Percentiles rank a stretch among this genome's conserved stretches.
These are phyloP conservation scores for Idris sp. DNA, from an alignment of 1,140 invertebrate genomes.

Conservation along the genomic window DNA sequence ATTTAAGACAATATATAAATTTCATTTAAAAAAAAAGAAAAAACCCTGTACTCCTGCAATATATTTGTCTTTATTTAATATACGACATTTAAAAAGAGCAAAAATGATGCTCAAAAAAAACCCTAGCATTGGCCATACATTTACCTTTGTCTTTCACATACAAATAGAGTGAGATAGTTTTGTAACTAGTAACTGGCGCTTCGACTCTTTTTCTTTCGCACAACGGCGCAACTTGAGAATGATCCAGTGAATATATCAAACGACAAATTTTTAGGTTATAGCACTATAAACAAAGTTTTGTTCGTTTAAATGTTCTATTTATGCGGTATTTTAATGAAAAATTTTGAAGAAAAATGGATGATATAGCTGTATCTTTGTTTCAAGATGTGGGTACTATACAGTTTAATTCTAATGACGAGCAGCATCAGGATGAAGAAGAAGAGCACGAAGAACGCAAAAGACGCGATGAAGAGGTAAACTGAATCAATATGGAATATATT, in stretches of 20 bases:
- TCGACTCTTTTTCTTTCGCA: too few species aligned
- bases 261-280: conserved; percentile 71
- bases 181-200: too few species aligned
- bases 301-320: conserved; percentile 65
- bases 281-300: conserved; percentile 76
- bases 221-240: too few species aligned
- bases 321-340: conserved; percentile 53
- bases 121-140: too few species aligned
- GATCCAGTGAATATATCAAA: conserved; percentile 4
- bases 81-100: too few species aligned
- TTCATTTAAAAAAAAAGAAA: too few species aligned
- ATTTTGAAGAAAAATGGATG: conserved; percentile 70
- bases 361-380: conserved; percentile 74
- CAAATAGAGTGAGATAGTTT: too few species aligned
- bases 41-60: too few species aligned
- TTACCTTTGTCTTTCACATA: too few species aligned
- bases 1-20: too few species aligned
- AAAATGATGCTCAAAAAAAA: too few species aligned
- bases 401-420: conserved; percentile 66
- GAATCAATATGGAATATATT: background rate
- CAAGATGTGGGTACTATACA: conserved; percentile 71
- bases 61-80: too few species aligned
- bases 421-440: conserved; percentile 73
- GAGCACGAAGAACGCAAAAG: conserved; percentile 73
- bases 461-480: conserved; percentile 71